These are phyloP conservation scores for Brachionus asplanchnoidis DNA, from an alignment of 1,140 invertebrate species.

Conservation along the genomic window DNA sequence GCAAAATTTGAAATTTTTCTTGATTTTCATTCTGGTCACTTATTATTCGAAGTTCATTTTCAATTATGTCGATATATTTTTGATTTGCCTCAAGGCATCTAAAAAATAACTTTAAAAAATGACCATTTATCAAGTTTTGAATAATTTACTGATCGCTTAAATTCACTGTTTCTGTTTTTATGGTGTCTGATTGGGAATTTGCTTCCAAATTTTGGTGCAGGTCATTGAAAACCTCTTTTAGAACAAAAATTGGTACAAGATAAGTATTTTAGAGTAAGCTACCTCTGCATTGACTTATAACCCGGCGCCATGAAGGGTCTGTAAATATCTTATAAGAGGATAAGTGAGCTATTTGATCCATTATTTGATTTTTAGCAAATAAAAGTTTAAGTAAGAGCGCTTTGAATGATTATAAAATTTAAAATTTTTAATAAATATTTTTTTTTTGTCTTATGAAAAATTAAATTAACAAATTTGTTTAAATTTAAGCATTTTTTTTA, in stretches of 20 bases:
- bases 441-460: too few relatives aligned
- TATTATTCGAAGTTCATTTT: constrained; percentile 1
- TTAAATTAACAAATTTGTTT: too few relatives aligned
- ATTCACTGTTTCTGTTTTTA: background rate
- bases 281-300: constrained; percentile 35
- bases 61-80: constrained; percentile 31
- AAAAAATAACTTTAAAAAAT: background rate
- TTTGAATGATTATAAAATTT: background rate
- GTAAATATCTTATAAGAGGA: background rate
- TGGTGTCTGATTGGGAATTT: background rate
- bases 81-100: constrained; percentile 34
- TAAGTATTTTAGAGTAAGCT: background rate
- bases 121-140: background rate
- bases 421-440: too few relatives aligned
- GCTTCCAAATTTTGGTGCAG: background rate
- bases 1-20: background rate
- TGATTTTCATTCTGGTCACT: background rate
- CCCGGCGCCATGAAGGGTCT: background rate
- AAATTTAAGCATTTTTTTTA: too few relatives aligned
- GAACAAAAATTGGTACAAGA: background rate
- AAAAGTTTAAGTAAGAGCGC: background rate
- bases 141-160: constrained; percentile 28
- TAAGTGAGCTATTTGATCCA: background rate
- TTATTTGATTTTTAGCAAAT: background rate
- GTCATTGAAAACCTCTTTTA: constrained; percentile 17